Evolutionary conservation across 2,797 vertebrate species (phyloP), one percentile per base, ranked within the genome.

Genomic region (Xerus rutilus): DNA sequence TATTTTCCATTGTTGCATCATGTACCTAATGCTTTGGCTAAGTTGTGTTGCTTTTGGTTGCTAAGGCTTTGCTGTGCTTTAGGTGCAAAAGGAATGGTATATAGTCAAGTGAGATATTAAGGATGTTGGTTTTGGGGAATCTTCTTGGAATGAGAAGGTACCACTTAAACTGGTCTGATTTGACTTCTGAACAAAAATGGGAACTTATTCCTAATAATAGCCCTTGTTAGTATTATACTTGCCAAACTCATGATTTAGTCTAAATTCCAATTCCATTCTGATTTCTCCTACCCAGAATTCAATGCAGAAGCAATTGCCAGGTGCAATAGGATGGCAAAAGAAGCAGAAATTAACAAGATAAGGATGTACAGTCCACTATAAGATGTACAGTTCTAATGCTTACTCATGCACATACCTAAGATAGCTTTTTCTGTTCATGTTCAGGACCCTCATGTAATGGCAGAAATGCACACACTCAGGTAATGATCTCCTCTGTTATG

Each of bases 281-380:
- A 81, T 93, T 92, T 95, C 39, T 78, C 15, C 69, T 10, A 70
- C 30, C 14, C 25, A 73, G 35, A 88, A 93, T 86, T 88, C 65
- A 95, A 25, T 67, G 13, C 18, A 73, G 43, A 92, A 94, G 23
- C 52, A 86, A n/a, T 67, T 14, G n/a, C 11, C 15, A 49, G 30
- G 12, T 72, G 32, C 49, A 59, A 54, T 7, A 77, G n/a, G 35
- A 1, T n/a, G 23, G 54, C 17, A 10, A 73, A 86, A 59, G 69
- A 21, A 62, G 20, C 13, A 62, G n/a, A 25, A 74, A 59, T 52
- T 30, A 32, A 64, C 5, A 83, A 84, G n/a, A 81, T 43, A 43
- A 62, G 49, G 30, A 4, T 7, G 23, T 43, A 23, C 13, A n/a
- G 14, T 88, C 20, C 17, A 39, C 5, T 39, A 4, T 64, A 39